Percentiles rank a stretch among this genome's conserved stretches.
These are phyloP conservation scores for Amphibalanus amphitrite DNA, from an alignment of 1,140 invertebrate species.

Conservation along the genomic window DNA sequence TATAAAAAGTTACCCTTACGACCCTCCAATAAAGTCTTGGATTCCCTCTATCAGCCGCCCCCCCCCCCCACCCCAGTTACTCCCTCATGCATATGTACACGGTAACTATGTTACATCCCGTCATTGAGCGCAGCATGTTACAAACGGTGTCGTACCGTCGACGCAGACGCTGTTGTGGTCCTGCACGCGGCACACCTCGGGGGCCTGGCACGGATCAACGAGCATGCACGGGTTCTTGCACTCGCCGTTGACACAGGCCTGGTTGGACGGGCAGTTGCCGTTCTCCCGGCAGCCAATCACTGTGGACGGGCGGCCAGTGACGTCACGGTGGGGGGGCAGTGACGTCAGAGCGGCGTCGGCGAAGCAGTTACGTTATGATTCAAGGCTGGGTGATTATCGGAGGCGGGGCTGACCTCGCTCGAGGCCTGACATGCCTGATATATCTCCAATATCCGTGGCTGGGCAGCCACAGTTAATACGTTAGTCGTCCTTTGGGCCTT, in stretches of 20 bases:
- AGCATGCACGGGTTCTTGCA: conserved; percentile 57
- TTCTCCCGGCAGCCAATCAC: conserved; percentile 51
- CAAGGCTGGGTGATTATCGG: background rate
- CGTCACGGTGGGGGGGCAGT: background rate
- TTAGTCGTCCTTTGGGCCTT: background rate
- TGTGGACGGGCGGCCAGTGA: background rate
- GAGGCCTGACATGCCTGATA: too few species aligned
- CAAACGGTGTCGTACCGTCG: conserved; percentile 8
- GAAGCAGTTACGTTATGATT: background rate
- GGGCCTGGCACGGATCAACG: background rate
- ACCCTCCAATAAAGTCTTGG: too few species aligned
- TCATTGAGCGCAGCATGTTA: too few species aligned
- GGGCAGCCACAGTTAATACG: too few species aligned
- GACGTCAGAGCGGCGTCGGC: background rate
- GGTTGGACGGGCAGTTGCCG: conserved; percentile 52
- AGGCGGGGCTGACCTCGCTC: too few species aligned
- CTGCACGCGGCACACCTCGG: background rate
- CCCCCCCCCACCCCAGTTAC: too few species aligned
- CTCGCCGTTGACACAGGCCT: conserved; percentile 63
- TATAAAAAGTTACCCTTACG: too few species aligned
- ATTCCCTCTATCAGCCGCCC: too few species aligned
- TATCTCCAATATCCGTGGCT: too few species aligned
- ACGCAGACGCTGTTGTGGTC: conserved; percentile 13
- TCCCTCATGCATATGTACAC: too few species aligned
- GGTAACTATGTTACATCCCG: too few species aligned